These are phyloP conservation scores for Ladona fulva DNA, from an alignment of 1,140 invertebrate genomes.

Conservation along the genomic window DNA sequence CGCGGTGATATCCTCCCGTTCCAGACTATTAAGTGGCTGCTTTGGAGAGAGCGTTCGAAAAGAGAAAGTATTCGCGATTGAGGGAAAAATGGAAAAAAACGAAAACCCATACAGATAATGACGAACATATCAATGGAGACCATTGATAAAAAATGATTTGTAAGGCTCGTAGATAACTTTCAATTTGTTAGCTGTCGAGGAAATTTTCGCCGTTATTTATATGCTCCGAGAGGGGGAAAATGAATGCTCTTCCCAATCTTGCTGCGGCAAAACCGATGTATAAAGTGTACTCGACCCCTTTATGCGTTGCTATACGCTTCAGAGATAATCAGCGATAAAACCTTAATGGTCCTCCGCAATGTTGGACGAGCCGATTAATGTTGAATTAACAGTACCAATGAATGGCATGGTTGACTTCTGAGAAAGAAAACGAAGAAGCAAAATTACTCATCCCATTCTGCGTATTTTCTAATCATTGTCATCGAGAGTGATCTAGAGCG, in stretches of 20 bases:
- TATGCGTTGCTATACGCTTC: too few species aligned
- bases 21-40: neutral
- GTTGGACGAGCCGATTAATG: too few species aligned
- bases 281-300: too few species aligned
- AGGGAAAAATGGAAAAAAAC: neutral
- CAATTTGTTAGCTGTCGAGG: neutral
- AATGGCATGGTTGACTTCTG: too few species aligned
- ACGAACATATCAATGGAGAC: neutral
- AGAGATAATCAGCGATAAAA: too few species aligned
- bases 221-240: neutral
- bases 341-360: too few species aligned
- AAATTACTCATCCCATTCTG: too few species aligned
- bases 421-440: too few species aligned
- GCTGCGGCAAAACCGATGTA: too few species aligned
- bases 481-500: too few species aligned
- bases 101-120: neutral
- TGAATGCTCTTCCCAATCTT: neutral
- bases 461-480: too few species aligned
- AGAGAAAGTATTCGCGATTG: neutral
- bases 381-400: too few species aligned
- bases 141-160: neutral
- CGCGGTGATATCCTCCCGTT: neutral
- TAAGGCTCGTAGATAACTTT: neutral
- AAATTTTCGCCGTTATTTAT: neutral
- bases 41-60: neutral